Conservation (phyloP, 2,797 vertebrate genomes). For the Rousettus madagascariensis region DNA sequence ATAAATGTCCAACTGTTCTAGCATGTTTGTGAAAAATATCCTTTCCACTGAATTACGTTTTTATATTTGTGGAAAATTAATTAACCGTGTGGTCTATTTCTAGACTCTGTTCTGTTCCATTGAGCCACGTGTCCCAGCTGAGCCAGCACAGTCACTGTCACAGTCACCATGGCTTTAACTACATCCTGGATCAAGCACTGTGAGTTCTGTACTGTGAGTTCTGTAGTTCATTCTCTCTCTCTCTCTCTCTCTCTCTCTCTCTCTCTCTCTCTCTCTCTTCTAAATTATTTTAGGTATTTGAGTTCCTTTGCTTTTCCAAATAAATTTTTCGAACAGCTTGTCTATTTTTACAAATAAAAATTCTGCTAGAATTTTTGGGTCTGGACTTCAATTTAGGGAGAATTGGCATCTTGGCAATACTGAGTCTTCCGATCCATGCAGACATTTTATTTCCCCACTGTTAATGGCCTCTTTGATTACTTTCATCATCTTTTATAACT, state of each 20-base stretch:
- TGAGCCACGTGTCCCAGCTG: not conserved
- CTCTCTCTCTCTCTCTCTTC: not conserved
- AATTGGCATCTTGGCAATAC: not conserved
- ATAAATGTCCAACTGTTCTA: not conserved
- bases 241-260: too few species aligned
- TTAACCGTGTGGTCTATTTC: not conserved
- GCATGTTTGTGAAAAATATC: not conserved
- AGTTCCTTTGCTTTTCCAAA: not conserved
- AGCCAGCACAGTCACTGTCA: fast-evolving
- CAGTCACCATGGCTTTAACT: not conserved
- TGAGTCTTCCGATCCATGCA: not conserved
- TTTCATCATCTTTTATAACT: not conserved
- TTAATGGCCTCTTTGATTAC: not conserved
- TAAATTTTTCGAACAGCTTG: not conserved
- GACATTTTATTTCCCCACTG: not conserved
- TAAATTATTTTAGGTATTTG: not conserved
- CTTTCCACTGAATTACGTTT: not conserved
- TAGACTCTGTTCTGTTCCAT: not conserved
- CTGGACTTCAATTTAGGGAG: not conserved
- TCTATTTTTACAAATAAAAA: not conserved
- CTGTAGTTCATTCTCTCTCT: not conserved
- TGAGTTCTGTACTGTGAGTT: not conserved
- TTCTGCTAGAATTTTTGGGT: not conserved
- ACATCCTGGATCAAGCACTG: too few species aligned
- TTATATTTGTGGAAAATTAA: not conserved